Evolutionary conservation across 2,113 vertebrate genomes (phyloP).

Genomic region (Corythaixoides concolor): DNA sequence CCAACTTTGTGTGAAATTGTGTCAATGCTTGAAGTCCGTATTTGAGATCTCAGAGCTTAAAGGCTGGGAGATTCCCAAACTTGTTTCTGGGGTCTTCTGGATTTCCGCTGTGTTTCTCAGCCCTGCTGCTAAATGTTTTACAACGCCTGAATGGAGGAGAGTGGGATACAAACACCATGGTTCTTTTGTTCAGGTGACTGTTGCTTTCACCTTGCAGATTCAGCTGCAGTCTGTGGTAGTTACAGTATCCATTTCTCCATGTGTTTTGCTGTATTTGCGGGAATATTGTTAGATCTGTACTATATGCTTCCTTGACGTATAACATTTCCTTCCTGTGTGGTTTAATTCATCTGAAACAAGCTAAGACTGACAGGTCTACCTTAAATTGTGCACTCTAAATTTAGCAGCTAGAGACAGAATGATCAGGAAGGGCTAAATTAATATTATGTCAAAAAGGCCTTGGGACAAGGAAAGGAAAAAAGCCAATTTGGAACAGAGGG

Average conservation of each 20-base stretch:
- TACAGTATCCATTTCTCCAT: accelerated
- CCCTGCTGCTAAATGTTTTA: not conserved
- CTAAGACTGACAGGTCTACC: slow-evolving; percentile 30
- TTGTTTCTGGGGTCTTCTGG: not conserved
- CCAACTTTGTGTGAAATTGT: not conserved
- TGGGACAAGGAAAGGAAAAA: slow-evolving; percentile 45
- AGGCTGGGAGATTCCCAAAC: not conserved
- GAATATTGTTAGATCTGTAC: not conserved
- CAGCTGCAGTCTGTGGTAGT: not conserved
- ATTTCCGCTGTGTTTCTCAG: not conserved
- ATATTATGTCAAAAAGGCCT: slow-evolving; percentile 49
- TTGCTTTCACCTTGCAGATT: not conserved
- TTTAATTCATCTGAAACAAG: slow-evolving; percentile 44
- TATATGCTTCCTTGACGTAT: not conserved
- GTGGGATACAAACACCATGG: not conserved
- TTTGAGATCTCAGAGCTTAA: not conserved
- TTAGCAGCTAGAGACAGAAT: slow-evolving; percentile 37
- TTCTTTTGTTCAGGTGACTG: not conserved
- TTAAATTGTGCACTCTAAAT: slow-evolving; percentile 46
- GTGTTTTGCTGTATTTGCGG: not conserved
- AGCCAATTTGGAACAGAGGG: slow-evolving; percentile 29
- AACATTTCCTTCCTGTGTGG: not conserved
- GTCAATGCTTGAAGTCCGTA: not conserved
- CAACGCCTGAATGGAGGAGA: not conserved
- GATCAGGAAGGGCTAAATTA: slow-evolving; percentile 62